Evolutionary conservation across 2,113 vertebrate genomes (phyloP).

Genomic region (Cricetomys ansorgei): DNA sequence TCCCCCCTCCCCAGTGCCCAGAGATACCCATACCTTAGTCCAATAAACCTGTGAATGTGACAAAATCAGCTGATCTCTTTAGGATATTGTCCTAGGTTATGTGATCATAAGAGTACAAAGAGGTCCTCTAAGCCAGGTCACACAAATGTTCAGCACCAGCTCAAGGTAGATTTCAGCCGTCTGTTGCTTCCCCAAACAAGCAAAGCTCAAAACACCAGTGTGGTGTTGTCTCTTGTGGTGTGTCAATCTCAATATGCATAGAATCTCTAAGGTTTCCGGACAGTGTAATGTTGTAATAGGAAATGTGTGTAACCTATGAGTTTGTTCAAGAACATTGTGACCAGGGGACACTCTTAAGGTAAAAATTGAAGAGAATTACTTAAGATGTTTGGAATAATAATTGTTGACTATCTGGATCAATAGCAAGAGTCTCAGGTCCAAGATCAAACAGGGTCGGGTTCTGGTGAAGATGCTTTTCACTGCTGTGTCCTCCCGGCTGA

Average conservation of each 20-base stretch:
- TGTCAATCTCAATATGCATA: neutral
- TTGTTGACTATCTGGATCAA: neutral
- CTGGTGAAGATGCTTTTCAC: neutral
- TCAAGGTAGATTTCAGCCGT: neutral
- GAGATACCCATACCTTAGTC: neutral
- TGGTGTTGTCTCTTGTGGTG: neutral
- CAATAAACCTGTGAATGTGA: neutral
- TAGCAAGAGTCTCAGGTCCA: neutral
- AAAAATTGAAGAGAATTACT: neutral
- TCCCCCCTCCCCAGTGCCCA: neutral
- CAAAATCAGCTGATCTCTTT: neutral
- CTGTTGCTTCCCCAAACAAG: neutral
- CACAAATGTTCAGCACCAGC: neutral
- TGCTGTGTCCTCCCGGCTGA: neutral
- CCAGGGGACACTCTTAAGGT: neutral
- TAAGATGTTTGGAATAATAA: neutral
- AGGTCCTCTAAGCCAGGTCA: neutral
- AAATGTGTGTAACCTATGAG: too few relatives aligned
- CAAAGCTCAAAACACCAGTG: neutral
- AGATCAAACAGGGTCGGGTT: neutral
- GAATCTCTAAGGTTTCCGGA: neutral
- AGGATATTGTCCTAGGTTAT: neutral
- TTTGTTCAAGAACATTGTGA: neutral
- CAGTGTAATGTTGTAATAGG: too few relatives aligned
- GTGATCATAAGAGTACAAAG: neutral